Percentiles rank a stretch among this genome's conserved stretches.
phyloP scores from a whole-genome alignment of 2,797 vertebrate species.

The Sebastes itinus region DNA sequence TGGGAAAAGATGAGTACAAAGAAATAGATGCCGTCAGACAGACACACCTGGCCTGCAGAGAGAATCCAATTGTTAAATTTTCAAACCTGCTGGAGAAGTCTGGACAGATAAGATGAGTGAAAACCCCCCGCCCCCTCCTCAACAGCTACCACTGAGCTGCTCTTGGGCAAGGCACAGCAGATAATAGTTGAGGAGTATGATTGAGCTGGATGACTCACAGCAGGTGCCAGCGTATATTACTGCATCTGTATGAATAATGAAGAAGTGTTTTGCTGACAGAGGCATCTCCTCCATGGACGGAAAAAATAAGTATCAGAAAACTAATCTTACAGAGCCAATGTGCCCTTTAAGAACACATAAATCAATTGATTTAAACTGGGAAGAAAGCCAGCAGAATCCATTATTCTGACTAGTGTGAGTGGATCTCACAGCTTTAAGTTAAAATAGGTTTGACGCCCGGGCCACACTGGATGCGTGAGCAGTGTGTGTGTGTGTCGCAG shows the following conservation, averaged over 20 bases:
- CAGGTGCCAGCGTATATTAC: background rate
- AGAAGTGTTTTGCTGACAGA: conserved; percentile 20
- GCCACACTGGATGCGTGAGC: too few relatives aligned
- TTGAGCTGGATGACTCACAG: background rate
- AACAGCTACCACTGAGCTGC: background rate
- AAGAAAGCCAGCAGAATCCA: conserved; percentile 7
- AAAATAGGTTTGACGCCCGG: too few relatives aligned
- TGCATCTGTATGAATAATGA: conserved; percentile 13
- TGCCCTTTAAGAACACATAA: background rate
- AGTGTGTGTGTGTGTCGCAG: too few relatives aligned
- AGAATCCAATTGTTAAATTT: conserved; percentile 32
- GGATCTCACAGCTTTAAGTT: too few relatives aligned
- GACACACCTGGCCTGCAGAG: conserved; percentile 21
- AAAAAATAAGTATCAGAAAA: background rate
- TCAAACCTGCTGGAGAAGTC: conserved; percentile 22
- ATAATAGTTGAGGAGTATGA: background rate
- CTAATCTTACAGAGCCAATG: background rate
- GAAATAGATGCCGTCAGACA: conserved; percentile 14
- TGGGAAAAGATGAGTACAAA: conserved; percentile 28
- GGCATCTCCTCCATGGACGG: background rate
- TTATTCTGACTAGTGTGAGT: conserved; percentile 8
- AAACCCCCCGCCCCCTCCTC: background rate
- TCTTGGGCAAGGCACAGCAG: background rate
- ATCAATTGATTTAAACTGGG: conserved; percentile 18
- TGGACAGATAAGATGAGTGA: conserved; percentile 19